Conservation (phyloP, 2,113 vertebrate species). For the Ptychochromis oligacanthus region DNA sequence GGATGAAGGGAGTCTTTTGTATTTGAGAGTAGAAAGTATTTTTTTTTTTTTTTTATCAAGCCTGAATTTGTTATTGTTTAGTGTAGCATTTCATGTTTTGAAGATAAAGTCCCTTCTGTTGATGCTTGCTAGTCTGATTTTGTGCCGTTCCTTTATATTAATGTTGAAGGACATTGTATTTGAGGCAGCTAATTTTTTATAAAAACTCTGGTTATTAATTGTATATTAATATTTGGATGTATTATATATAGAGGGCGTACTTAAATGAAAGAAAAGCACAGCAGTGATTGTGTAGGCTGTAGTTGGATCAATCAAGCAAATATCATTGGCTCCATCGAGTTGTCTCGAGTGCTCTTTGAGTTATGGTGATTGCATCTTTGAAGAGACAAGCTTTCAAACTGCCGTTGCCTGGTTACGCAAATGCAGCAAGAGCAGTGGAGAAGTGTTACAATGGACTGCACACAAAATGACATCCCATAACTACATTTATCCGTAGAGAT, state of each 20-base stretch:
- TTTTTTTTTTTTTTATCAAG: background rate
- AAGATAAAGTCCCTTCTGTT: background rate
- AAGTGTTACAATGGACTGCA: constrained; percentile 71
- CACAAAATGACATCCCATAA: constrained; percentile 73
- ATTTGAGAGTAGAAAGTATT: constrained; percentile 4
- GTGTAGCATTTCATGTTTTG: background rate
- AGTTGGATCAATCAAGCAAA: constrained; percentile 66
- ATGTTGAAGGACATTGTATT: background rate
- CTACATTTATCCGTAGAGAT: constrained; percentile 56
- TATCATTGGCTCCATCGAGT: constrained; percentile 71
- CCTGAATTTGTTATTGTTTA: background rate
- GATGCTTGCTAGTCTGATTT: background rate
- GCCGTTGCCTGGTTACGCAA: constrained; percentile 80
- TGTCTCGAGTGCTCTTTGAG: constrained; percentile 77
- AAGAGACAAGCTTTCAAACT: constrained; percentile 77
- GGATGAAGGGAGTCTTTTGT: background rate
- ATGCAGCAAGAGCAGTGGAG: constrained; percentile 73
- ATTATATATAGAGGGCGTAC: background rate
- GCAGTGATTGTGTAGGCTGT: constrained; percentile 51
- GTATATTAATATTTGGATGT: background rate
- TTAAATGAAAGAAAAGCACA: constrained; percentile 11
- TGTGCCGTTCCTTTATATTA: background rate
- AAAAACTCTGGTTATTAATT: background rate
- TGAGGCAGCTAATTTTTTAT: background rate
- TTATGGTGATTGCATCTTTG: constrained; percentile 77